Conservation (phyloP, 2,888 invertebrate genomes). For the Thysanoteuthis rhombus region DNA sequence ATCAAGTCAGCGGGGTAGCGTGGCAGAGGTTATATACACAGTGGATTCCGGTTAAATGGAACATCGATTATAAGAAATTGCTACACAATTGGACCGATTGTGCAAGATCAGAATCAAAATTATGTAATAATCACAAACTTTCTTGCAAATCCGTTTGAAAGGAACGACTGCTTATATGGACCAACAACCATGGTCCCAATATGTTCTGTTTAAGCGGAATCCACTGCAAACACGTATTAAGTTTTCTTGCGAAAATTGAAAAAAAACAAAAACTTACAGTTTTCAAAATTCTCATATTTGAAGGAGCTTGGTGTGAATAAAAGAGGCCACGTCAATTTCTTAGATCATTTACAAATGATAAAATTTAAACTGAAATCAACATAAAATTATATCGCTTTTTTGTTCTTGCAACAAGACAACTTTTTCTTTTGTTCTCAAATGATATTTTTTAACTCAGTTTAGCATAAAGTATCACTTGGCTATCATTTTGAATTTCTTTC, state of each 20-base stretch:
- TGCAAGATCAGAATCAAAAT: too few relatives aligned
- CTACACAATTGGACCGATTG: too few relatives aligned
- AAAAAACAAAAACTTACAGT: neutral
- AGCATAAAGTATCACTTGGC: neutral
- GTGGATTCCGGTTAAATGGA: too few relatives aligned
- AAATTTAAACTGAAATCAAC: neutral
- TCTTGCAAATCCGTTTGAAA: too few relatives aligned
- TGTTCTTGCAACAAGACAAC: neutral
- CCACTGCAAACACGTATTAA: too few relatives aligned
- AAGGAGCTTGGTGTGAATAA: neutral
- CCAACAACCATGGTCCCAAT: too few relatives aligned
- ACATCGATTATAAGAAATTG: too few relatives aligned
- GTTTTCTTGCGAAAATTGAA: neutral
- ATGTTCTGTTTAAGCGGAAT: too few relatives aligned
- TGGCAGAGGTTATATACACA: neutral
- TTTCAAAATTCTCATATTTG: neutral
- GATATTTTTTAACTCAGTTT: neutral
- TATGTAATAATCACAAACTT: too few relatives aligned
- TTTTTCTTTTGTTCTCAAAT: neutral
- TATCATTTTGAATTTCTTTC: too few relatives aligned
- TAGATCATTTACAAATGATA: neutral
- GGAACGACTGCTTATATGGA: too few relatives aligned
- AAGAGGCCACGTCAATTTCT: neutral
- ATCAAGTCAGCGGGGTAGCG: neutral
- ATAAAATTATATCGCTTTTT: neutral